Conservation (phyloP, 2,113 vertebrate genomes). For the Corydoras sp. region DNA sequence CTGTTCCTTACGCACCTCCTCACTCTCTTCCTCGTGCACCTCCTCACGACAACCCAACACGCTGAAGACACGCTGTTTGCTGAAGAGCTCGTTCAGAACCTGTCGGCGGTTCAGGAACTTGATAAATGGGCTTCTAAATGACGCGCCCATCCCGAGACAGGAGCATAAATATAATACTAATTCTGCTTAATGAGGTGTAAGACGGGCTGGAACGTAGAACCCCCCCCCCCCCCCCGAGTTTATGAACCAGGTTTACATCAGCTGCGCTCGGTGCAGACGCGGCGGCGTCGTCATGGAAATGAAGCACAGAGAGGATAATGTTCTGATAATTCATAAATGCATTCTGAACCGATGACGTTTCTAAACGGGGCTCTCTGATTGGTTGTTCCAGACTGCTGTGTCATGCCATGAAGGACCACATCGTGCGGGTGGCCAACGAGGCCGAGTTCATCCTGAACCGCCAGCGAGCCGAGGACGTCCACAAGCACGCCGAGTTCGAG, state of each 20-base stretch:
- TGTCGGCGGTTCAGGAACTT: slow-evolving; percentile 83
- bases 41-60: too few species aligned
- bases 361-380: too few species aligned
- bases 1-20: too few species aligned
- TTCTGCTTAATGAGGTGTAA: slow-evolving; percentile 84
- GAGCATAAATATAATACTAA: too few species aligned
- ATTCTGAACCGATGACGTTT: too few species aligned
- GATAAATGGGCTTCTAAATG: slow-evolving; percentile 79
- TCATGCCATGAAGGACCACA: slow-evolving; percentile 98
- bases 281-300: too few species aligned
- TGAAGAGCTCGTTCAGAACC: slow-evolving; percentile 73
- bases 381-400: slow-evolving; percentile 78
- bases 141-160: slow-evolving; percentile 70
- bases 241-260: too few species aligned
- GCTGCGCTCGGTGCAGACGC: too few species aligned
- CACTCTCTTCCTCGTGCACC: too few species aligned
- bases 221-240: too few species aligned
- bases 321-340: too few species aligned
- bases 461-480: slow-evolving; percentile 94
- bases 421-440: slow-evolving; percentile 95
- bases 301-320: too few species aligned
- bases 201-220: slow-evolving; percentile 60
- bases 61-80: neutral
- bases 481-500: slow-evolving; percentile 97
- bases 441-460: slow-evolving; percentile 97